A percentile compares a stretch with the other conserved stretches of the same genome.
phyloP scores from a whole-genome alignment of 2,797 vertebrate species.

The Erpetoichthys calabaricus region DNA sequence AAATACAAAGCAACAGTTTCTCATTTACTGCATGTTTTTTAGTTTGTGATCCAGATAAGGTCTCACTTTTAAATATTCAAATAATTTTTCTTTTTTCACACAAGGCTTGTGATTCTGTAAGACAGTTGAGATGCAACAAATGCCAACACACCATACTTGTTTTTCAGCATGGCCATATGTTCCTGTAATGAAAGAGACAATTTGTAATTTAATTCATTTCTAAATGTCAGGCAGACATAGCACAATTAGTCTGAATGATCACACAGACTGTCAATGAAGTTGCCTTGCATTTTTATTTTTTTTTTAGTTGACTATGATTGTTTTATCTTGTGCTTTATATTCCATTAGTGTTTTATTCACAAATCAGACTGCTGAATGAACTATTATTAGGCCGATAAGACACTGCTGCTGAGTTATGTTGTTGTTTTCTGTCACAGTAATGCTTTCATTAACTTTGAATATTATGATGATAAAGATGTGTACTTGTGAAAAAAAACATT shows the following conservation, averaged over 20 bases:
- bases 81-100: background rate
- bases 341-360: too few species aligned
- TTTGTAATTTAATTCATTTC: conserved; percentile 16
- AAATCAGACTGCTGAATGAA: too few species aligned
- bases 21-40: background rate
- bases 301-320: too few species aligned
- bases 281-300: conserved; percentile 8
- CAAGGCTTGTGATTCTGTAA: conserved; percentile 1
- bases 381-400: too few species aligned
- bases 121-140: conserved; percentile 5
- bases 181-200: conserved; percentile 23
- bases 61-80: background rate
- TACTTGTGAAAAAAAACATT: too few species aligned
- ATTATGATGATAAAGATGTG: too few species aligned
- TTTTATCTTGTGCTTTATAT: too few species aligned
- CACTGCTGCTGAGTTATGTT: too few species aligned
- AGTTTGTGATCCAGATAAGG: background rate
- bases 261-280: conserved; percentile 28
- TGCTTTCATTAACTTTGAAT: too few species aligned
- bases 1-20: too few species aligned
- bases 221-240: conserved; percentile 22
- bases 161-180: conserved; percentile 11
- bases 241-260: conserved; percentile 28
- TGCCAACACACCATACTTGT: conserved; percentile 2
- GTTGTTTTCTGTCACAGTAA: too few species aligned